These are phyloP conservation scores for Paguma larvata DNA, from an alignment of 2,797 vertebrate species.

Conservation along the genomic window DNA sequence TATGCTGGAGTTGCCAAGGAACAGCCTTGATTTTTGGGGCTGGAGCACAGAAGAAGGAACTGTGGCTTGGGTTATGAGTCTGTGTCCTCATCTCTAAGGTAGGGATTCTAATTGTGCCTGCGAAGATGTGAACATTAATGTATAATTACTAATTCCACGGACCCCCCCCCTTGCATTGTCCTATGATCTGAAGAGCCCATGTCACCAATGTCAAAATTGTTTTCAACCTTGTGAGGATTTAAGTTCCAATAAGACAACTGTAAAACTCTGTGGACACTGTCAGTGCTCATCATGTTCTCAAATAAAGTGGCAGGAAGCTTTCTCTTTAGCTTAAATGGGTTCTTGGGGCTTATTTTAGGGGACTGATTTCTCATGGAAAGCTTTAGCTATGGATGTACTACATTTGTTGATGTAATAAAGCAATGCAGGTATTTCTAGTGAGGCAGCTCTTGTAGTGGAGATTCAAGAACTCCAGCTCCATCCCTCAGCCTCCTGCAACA, in stretches of 20 bases:
- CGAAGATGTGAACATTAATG: background rate
- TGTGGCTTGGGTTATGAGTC: background rate
- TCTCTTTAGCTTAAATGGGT: background rate
- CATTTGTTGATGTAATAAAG: background rate
- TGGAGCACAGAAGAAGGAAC: background rate
- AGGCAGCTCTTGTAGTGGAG: background rate
- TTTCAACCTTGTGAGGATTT: constrained; percentile 22
- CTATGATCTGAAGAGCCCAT: background rate
- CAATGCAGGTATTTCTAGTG: background rate
- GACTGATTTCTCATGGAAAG: background rate
- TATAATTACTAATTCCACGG: background rate
- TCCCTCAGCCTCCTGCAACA: background rate
- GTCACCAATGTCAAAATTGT: background rate
- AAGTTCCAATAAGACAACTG: background rate
- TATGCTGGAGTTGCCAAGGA: background rate
- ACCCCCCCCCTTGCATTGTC: background rate
- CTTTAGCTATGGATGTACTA: background rate
- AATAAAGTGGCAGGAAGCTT: constrained; percentile 61
- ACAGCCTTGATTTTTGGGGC: background rate
- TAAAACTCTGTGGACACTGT: background rate
- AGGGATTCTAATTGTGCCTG: background rate
- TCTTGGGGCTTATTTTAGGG: background rate
- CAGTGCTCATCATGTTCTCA: constrained; percentile 29
- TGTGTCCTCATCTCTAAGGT: background rate
- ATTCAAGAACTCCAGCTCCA: background rate